These are phyloP conservation scores for Notarius quadriscutis DNA, from an alignment of 2,113 vertebrate genomes.

Conservation along the genomic window DNA sequence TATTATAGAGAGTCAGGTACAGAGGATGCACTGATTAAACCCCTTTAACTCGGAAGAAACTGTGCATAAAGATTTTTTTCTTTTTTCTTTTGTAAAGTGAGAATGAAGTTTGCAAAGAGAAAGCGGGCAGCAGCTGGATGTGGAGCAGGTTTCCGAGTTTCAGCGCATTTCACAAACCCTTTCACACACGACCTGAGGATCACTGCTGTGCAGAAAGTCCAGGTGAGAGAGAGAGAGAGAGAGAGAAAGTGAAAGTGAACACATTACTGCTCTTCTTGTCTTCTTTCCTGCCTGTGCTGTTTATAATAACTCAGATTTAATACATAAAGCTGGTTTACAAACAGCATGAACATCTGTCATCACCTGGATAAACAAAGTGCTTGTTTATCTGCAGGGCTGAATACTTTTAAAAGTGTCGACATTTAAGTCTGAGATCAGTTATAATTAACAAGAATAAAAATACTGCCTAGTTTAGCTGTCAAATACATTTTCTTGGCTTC, in stretches of 20 bases:
- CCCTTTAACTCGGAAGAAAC: neutral
- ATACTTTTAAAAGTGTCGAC: neutral
- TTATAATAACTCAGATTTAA: neutral
- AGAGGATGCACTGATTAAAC: neutral
- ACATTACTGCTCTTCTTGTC: neutral
- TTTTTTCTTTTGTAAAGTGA: neutral
- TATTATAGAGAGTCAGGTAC: neutral
- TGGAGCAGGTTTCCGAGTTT: conserved; percentile 63
- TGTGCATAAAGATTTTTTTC: neutral
- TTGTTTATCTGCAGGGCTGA: neutral
- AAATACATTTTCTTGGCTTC: neutral
- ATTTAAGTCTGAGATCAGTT: neutral
- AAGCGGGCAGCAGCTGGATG: conserved; percentile 59
- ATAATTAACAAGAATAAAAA: neutral
- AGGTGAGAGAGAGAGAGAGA: conserved; percentile 74
- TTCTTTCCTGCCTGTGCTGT: neutral
- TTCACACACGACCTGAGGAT: conserved; percentile 83
- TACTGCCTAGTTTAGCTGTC: neutral
- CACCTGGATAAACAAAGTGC: neutral
- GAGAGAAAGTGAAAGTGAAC: neutral
- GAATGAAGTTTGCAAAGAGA: conserved; percentile 75
- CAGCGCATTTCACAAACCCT: conserved; percentile 75
- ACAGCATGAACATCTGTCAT: neutral
- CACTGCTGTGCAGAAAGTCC: conserved; percentile 76
- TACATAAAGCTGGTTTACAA: neutral